Conservation (phyloP, 64 coral and sea anemone species). For the Catalaphyllia jardinei region DNA sequence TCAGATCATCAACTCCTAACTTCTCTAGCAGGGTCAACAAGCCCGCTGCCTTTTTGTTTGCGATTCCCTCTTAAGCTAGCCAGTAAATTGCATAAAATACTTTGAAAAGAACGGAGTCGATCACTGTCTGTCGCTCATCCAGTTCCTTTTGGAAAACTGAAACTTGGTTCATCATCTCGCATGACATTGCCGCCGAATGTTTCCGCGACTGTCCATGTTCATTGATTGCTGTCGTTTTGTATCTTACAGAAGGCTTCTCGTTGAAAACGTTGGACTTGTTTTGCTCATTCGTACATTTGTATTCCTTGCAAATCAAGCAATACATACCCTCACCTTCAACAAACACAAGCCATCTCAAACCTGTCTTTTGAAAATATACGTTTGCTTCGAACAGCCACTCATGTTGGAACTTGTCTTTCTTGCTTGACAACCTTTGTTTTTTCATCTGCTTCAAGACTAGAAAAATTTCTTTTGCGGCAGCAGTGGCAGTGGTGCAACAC, state of each 20-base stretch:
- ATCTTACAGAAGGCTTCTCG: neutral
- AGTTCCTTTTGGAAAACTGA: slow-evolving; percentile 45
- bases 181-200: slow-evolving; percentile 45
- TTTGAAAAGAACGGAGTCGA: slow-evolving; percentile 34
- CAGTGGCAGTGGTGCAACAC: neutral
- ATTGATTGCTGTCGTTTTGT: slow-evolving; percentile 47
- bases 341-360: too few relatives aligned
- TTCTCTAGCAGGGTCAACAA: too few relatives aligned
- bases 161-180: slow-evolving; percentile 49
- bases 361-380: too few relatives aligned
- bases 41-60: slow-evolving; percentile 57
- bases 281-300: too few relatives aligned
- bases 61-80: slow-evolving; percentile 21
- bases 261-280: too few relatives aligned
- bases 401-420: neutral
- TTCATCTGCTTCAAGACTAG: neutral
- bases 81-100: slow-evolving; percentile 29
- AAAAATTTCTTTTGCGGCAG: neutral
- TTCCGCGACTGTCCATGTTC: too few relatives aligned
- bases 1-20: too few relatives aligned
- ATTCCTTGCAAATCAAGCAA: too few relatives aligned
- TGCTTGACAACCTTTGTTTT: neutral
- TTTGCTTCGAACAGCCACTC: too few relatives aligned
- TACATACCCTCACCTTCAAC: too few relatives aligned
- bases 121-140: slow-evolving; percentile 49